Conservation (phyloP, 2,888 invertebrate genomes). For the Tenthredo scrophulariae region DNA sequence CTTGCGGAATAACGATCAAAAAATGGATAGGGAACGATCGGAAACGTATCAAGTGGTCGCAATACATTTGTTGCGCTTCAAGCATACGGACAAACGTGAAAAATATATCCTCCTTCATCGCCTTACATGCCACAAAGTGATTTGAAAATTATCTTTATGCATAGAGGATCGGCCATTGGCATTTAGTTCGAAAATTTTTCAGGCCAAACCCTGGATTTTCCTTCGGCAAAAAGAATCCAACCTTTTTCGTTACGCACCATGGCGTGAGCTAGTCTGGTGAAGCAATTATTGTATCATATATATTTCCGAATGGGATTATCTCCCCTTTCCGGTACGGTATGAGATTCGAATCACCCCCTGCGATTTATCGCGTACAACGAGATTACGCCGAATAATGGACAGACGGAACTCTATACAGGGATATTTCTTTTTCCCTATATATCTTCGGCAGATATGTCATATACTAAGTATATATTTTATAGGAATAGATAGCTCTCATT, state of each 20-base stretch:
- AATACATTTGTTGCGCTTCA: not conserved
- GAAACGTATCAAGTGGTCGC: not conserved
- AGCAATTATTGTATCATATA: slow-evolving; percentile 25
- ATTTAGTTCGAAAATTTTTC: not conserved
- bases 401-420: not conserved
- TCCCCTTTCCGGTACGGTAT: slow-evolving; percentile 26
- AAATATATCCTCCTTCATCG: not conserved
- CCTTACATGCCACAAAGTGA: not conserved
- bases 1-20: not conserved
- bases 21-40: not conserved
- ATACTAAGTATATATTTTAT: not conserved
- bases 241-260: slow-evolving; percentile 12
- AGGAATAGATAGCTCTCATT: not conserved
- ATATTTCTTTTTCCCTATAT: slow-evolving; percentile 1
- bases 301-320: slow-evolving; percentile 40
- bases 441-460: not conserved
- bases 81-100: not conserved
- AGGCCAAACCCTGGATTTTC: not conserved
- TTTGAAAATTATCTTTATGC: not conserved
- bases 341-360: slow-evolving; percentile 38
- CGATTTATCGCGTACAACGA: slow-evolving; percentile 21
- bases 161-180: not conserved
- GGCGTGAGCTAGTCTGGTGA: not conserved
- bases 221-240: not conserved
- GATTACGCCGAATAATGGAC: slow-evolving; percentile 27